phyloP scores from a whole-genome alignment of 1,140 invertebrate genomes.

The Heliconius hermathena region DNA sequence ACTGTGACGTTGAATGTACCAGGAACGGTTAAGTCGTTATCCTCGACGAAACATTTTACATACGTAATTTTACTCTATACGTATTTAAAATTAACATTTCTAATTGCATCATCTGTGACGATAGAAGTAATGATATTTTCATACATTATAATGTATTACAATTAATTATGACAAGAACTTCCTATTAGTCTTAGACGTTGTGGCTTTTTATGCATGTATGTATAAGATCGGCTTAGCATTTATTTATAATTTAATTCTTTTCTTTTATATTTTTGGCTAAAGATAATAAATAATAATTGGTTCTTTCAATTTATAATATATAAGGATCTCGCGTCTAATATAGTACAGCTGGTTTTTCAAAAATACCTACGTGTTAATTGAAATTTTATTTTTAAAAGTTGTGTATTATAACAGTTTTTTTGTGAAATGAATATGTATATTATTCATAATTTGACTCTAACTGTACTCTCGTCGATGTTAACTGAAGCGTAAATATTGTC shows the following conservation, averaged over 20 bases:
- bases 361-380: not conserved
- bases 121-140: not conserved
- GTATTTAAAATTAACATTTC: constrained; percentile 8
- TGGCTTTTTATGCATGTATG: not conserved
- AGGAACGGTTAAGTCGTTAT: constrained; percentile 1
- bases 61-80: not conserved
- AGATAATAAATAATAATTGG: no score
- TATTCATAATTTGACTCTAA: constrained; percentile 4
- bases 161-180: not conserved
- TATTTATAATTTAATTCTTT: no score
- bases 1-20: not conserved
- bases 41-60: not conserved
- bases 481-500: constrained; percentile 18
- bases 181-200: not conserved
- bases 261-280: no score
- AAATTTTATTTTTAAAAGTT: not conserved
- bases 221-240: no score
- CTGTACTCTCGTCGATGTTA: constrained; percentile 18
- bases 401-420: no score
- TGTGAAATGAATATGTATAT: not conserved
- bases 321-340: not conserved
- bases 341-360: not conserved
- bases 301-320: no score
- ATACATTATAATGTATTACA: not conserved
- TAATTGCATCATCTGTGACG: not conserved